Evolutionary conservation across 2,888 invertebrate species (phyloP).

Genomic region (Chrysopilus asiliformis): DNA sequence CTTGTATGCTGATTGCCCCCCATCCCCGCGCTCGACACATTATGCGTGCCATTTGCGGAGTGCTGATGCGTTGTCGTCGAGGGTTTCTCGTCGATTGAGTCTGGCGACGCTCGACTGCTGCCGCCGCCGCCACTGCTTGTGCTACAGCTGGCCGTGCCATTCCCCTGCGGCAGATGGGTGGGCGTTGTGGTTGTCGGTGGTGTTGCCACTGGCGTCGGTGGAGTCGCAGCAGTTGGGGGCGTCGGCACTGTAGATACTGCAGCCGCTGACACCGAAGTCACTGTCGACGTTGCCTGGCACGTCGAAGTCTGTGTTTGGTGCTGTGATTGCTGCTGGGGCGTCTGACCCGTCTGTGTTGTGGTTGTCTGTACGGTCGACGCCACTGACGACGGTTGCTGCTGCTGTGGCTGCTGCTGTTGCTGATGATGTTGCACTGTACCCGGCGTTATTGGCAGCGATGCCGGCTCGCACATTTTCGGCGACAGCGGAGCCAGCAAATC

Average conservation of each 20-base stretch:
- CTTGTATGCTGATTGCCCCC: constrained; percentile 10
- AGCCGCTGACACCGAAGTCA: neutral
- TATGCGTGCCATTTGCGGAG: constrained; percentile 3
- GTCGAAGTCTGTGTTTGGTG: neutral
- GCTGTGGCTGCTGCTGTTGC: constrained; percentile 14
- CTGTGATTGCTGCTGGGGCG: constrained; percentile 25
- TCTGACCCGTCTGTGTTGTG: constrained; percentile 22
- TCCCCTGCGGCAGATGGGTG: constrained; percentile 28
- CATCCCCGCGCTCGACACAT: constrained; percentile 6
- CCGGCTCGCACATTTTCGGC: constrained; percentile 54
- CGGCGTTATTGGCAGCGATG: constrained; percentile 24
- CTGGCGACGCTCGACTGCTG: constrained; percentile 34
- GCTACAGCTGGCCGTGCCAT: constrained; percentile 24
- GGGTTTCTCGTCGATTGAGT: constrained; percentile 32
- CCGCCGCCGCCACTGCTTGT: constrained; percentile 25
- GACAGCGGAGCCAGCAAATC: constrained; percentile 73
- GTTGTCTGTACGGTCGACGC: too few species aligned
- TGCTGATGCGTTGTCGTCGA: constrained; percentile 24
- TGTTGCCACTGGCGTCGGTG: constrained; percentile 18
- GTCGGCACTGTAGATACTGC: constrained; percentile 29
- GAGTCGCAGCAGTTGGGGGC: constrained; percentile 18
- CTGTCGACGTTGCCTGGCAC: neutral
- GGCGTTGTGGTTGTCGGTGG: constrained; percentile 21
- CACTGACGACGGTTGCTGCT: too few species aligned
- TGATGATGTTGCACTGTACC: constrained; percentile 16